Percentiles rank a stretch among this genome's conserved stretches.
These are phyloP conservation scores for Spinus pinus DNA, from an alignment of 2,797 vertebrate genomes.

Conservation along the genomic window DNA sequence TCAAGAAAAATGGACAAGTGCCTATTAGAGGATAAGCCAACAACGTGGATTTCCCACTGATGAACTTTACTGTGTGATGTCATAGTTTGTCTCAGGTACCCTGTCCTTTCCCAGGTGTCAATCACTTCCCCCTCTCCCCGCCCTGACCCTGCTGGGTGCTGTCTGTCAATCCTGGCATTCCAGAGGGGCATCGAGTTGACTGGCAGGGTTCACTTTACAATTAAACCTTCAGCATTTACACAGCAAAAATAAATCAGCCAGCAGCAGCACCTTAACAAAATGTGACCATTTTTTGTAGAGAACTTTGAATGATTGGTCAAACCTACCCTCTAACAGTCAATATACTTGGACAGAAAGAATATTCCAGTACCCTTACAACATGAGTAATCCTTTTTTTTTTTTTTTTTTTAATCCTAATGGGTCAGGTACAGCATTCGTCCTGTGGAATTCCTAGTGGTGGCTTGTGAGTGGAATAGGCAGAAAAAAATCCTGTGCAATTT, in stretches of 20 bases:
- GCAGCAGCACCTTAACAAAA: not conserved
- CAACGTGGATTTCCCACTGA: not conserved
- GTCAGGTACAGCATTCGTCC: not conserved
- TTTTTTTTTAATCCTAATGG: not conserved
- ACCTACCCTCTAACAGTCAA: not conserved
- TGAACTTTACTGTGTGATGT: not conserved
- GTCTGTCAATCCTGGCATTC: no score
- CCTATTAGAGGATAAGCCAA: not conserved
- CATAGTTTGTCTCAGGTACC: no score
- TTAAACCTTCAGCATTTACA: not conserved
- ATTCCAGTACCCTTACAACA: not conserved
- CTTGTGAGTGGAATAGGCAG: not conserved
- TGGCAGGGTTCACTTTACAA: not conserved
- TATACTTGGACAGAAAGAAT: not conserved
- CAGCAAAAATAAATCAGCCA: not conserved
- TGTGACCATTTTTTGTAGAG: not conserved
- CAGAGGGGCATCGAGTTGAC: no score
- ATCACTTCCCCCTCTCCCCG: no score
- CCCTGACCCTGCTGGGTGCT: no score
- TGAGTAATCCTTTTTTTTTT: not conserved
- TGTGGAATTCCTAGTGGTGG: not conserved
- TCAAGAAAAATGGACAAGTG: not conserved
- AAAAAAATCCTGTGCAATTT: not conserved
- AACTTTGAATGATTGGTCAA: not conserved
- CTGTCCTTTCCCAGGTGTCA: no score